Evolutionary conservation across 2,113 vertebrate species (phyloP), one percentile per base, ranked within the genome.

Genomic region (Phalacrocorax aristotelis): DNA sequence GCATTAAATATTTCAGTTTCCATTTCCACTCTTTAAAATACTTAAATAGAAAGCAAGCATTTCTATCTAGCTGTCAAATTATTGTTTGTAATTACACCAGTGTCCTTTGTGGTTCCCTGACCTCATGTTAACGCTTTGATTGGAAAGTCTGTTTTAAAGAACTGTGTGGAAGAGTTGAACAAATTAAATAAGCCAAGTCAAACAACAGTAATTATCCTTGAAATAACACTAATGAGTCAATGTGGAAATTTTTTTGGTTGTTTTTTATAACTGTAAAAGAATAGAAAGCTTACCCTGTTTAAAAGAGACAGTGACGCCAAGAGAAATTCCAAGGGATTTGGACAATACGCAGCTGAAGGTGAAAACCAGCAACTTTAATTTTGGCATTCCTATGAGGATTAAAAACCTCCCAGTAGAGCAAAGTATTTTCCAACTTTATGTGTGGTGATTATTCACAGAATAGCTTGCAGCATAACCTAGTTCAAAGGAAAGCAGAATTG

Each of bases 381-480:
- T 96, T 96, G 90, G 54, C 95, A 96, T 97, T 97, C 85, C 68
- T 83, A 1, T 65, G 46, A 80, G 78, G 93, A 96, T 96, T 96
- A 92, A 92, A 96, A 95, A 29, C 58, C 46, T 88, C 52, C 51
- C n/a, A 42, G 38, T 83, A 38, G 10, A 92, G 75, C 21, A 77
- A 91, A 93, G 23, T 69, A 14, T 88, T 96, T 96, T 83, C 62
- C 40, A 74, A 44, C 71, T 72, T 77, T 19, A 7, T 52, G 62
- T 15, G 34, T 52, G 54, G 71, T 60, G 46, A 71, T 90, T 90
- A 70, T 86, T 90, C 46, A 40, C 8, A 64, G 26, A 78, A 29
- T 49, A 86, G n/a, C 51, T 90, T 54, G n/a, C 55, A 87, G 55
- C 62, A 86, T 15, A 81, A 58, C 11, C 22, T 36, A 66, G 12